Conservation (phyloP, 2,797 vertebrate species). For the Carcharodon carcharias region DNA sequence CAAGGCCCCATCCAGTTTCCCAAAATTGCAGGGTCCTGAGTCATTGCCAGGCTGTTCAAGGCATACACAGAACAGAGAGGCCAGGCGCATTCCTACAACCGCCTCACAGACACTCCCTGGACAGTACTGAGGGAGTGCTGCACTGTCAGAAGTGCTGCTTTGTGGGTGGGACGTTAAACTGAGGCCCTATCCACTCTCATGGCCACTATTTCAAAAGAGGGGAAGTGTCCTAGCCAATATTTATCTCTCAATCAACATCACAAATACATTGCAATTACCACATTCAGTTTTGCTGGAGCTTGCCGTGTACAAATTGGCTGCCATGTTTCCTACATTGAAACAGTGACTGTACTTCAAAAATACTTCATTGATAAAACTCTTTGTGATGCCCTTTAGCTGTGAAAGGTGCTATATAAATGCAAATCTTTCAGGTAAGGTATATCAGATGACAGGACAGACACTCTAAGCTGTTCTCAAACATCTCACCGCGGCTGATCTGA, state of each 20-base stretch:
- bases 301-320: background rate
- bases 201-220: background rate
- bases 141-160: background rate
- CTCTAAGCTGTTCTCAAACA: background rate
- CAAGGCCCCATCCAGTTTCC: background rate
- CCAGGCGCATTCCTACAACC: background rate
- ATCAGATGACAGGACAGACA: background rate
- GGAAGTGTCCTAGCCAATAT: too few species aligned
- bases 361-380: too few species aligned
- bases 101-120: background rate
- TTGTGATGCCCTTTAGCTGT: too few species aligned
- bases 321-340: background rate
- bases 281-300: background rate
- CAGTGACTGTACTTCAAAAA: background rate
- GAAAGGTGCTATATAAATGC: too few species aligned
- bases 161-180: background rate
- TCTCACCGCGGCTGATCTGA: background rate
- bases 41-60: background rate
- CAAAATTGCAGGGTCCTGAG: background rate
- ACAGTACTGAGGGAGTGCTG: background rate
- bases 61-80: background rate
- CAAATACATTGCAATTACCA: background rate
- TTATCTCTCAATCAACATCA: background rate
- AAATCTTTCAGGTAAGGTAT: background rate
- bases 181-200: background rate